Evolutionary conservation across 2,113 vertebrate genomes (phyloP), one percentile per base, ranked within the genome.

Genomic region (Aix galericulata): DNA sequence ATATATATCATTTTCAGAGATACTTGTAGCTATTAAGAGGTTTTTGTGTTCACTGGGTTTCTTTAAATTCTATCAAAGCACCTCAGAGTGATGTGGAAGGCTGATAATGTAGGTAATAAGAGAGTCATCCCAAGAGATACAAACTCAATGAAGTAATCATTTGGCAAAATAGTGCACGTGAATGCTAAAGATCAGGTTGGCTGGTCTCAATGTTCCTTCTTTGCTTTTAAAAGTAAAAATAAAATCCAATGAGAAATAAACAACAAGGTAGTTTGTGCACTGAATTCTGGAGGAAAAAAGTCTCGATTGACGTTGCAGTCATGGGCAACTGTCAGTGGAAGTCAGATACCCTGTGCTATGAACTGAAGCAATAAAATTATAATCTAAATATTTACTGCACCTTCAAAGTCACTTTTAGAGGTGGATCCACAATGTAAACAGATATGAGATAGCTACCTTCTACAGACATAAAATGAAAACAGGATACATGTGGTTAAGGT

Each of bases 11-110:
- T 79, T 72, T 73, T 91, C 72, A 63, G 50, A 69, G 64, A 77
- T 67, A 32, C 55, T 93, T 12, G 4, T 2, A 52, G 44, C 52
- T 93, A 42, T 75, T 60, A 44, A 75, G 59, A 90, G 36, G 56
- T 32, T 63, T 90, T 87, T 91, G 69, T 89, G 74, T 89, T 80
- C 62, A 16, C 34, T 66, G 63, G 42, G 67, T 93, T 93, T 93
- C 81, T 89, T 63, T 72, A 94, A 95, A 87, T 89, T 93, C 93
- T 89, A 29, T 80, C 78, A 97, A 67, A 96, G 44, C 75, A 77
- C 23, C 34, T 95, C 46, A 50, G 66, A 84, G 40, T 29, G 62
- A 48, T 69, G n/a, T 46, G 31, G 20, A 40, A 27, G 23, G 12
- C 25, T 94, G 59, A 66, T 80, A 86, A 80, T 76, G 17, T 9